A percentile compares a stretch with the other conserved stretches of the same genome.
phyloP scores from a whole-genome alignment of 2,113 vertebrate species.

The Bos taurus region ARS-UCD2.0 NC_037331.1:66567501-66568000 shows the following conservation, averaged over 20 bases:
- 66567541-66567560: background rate
- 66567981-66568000: constrained; percentile 67
- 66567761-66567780: background rate
- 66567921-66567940: background rate
- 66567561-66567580: background rate
- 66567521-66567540: background rate
- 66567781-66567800: background rate
- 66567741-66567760: background rate
- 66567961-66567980: constrained; percentile 45
- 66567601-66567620: background rate
- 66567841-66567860: background rate
- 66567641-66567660: background rate
- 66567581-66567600: background rate
- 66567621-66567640: background rate
- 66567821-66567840: background rate
- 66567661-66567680: background rate
- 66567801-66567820: background rate
- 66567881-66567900: constrained; percentile 2
- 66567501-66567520: background rate
- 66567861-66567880: background rate
- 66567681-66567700: background rate
- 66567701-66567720: background rate
- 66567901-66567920: background rate
- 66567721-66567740: background rate
- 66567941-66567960: constrained; percentile 32